phyloP scores from a whole-genome alignment of 2,888 invertebrate genomes.

The Acronicta leporina region DNA sequence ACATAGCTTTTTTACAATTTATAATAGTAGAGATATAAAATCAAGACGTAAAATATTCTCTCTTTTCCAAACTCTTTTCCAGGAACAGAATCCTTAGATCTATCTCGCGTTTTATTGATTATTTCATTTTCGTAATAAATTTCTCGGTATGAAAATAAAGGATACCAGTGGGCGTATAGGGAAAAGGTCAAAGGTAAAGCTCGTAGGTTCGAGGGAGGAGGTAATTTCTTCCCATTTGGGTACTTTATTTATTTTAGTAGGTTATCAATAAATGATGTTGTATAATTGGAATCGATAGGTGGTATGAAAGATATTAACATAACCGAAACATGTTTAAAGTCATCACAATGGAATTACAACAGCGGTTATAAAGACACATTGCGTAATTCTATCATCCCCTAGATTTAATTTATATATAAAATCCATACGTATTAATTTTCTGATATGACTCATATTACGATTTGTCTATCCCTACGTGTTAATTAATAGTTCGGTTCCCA shows the following conservation, averaged over 20 bases:
- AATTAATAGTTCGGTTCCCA: too few relatives aligned
- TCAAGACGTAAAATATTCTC: not conserved
- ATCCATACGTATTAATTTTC: too few relatives aligned
- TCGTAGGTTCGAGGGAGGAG: slow-evolving; percentile 29
- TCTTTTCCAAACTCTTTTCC: not conserved
- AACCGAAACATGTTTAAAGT: not conserved
- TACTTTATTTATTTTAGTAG: slow-evolving; percentile 26
- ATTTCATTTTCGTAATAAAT: slow-evolving; percentile 32
- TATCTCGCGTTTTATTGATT: slow-evolving; percentile 20
- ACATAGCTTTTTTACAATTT: too few relatives aligned
- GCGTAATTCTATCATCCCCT: too few relatives aligned
- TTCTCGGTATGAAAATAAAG: slow-evolving; percentile 41
- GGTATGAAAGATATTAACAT: too few relatives aligned
- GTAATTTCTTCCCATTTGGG: slow-evolving; percentile 17
- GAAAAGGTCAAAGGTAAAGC: slow-evolving; percentile 70
- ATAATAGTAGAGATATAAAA: too few relatives aligned
- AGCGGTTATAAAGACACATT: too few relatives aligned
- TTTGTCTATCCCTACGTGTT: too few relatives aligned
- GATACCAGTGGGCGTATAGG: slow-evolving; percentile 43
- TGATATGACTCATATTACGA: too few relatives aligned
- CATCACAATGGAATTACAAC: too few relatives aligned
- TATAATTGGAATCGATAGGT: not conserved
- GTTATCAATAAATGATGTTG: slow-evolving; percentile 7
- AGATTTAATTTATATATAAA: too few relatives aligned
- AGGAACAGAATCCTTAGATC: slow-evolving; percentile 3